Conservation (phyloP, 1,140 invertebrate genomes). For the Ylistrum balloti region DNA sequence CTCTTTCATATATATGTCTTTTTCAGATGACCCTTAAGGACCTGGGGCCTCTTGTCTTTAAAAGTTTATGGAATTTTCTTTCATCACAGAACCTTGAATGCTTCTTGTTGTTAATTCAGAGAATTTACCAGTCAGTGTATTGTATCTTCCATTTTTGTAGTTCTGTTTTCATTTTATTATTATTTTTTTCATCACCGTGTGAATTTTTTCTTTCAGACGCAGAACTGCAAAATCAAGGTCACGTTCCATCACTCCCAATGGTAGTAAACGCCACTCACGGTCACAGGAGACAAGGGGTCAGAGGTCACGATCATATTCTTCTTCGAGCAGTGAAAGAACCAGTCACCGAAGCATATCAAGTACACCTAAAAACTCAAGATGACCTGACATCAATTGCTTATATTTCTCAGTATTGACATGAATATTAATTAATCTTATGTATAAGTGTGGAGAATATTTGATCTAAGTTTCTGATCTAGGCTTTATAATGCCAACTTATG, state of each 20-base stretch:
- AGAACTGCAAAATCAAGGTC: slow-evolving; percentile 62
- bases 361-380: slow-evolving; percentile 79
- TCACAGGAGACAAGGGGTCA: slow-evolving; percentile 51
- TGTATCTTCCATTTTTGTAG: too few species aligned
- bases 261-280: slow-evolving; percentile 59
- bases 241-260: slow-evolving; percentile 75
- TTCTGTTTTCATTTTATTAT: too few species aligned
- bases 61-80: too few species aligned
- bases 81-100: too few species aligned
- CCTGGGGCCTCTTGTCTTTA: too few species aligned
- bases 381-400: slow-evolving; percentile 53
- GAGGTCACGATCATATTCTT: slow-evolving; percentile 61
- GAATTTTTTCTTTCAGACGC: slow-evolving; percentile 55
- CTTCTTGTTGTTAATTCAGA: too few species aligned
- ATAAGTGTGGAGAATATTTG: too few species aligned
- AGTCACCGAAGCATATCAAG: slow-evolving; percentile 74
- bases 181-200: too few species aligned
- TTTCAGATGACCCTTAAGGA: too few species aligned
- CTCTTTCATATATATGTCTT: too few species aligned
- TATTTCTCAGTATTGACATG: neutral
- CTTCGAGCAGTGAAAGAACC: slow-evolving; percentile 59
- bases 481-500: too few species aligned
- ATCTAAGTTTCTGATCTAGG: neutral
- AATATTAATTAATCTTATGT: neutral
- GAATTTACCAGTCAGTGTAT: too few species aligned